These are phyloP conservation scores for Ditula angustiorana DNA, from an alignment of 2,888 invertebrate species.

Conservation along the genomic window DNA sequence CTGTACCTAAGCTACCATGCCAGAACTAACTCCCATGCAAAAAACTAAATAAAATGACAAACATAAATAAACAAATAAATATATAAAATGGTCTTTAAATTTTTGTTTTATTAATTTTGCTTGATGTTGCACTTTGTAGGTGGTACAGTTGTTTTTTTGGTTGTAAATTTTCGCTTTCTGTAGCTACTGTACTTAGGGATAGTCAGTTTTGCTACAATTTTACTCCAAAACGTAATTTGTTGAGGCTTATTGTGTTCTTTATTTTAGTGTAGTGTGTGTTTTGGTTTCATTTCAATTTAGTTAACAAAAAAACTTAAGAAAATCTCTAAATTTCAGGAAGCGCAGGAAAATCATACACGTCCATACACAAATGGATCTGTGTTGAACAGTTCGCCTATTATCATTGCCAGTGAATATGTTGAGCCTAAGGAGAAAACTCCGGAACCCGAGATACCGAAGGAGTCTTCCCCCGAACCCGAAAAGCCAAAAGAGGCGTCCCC, in stretches of 20 bases:
- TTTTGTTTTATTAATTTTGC: conserved; percentile 8
- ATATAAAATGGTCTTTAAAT: background rate
- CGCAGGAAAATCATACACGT: conserved; percentile 73
- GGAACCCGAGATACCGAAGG: conserved; percentile 47
- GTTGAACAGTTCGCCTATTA: conserved; percentile 72
- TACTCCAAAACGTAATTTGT: conserved; percentile 5
- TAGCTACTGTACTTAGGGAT: background rate
- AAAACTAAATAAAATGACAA: conserved; percentile 15
- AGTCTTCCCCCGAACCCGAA: conserved; percentile 45
- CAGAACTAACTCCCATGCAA: conserved; percentile 50
- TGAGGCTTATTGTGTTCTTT: conserved; percentile 1
- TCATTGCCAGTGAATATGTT: conserved; percentile 72
- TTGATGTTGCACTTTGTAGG: conserved; percentile 22
- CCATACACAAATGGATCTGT: conserved; percentile 79
- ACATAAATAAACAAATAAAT: background rate
- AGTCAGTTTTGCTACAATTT: conserved; percentile 4
- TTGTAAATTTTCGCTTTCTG: conserved; percentile 17
- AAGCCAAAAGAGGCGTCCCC: conserved; percentile 36
- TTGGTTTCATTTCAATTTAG: background rate
- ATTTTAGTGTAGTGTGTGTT: conserved; percentile 14
- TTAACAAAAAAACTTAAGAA: background rate
- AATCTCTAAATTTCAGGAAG: conserved; percentile 62
- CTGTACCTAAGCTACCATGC: conserved; percentile 61
- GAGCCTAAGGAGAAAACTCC: conserved; percentile 60
- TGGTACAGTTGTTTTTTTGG: conserved; percentile 8